Percentiles rank a stretch among this genome's conserved stretches.
These are phyloP conservation scores for Kryptolebias marmoratus DNA, from an alignment of 2,113 vertebrate genomes.

Conservation along the genomic window DNA sequence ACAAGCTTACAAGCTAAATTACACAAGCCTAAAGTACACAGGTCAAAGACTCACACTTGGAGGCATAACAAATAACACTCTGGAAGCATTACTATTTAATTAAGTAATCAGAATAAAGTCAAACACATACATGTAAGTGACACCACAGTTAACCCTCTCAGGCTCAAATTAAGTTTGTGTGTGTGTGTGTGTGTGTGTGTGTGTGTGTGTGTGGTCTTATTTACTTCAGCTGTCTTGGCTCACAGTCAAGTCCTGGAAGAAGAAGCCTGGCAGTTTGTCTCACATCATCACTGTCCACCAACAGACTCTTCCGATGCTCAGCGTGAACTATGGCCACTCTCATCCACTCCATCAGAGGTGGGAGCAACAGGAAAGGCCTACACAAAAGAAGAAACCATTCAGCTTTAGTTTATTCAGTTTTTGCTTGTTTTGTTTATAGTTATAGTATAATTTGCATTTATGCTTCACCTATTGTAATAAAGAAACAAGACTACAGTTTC, in stretches of 20 bases:
- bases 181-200: not conserved
- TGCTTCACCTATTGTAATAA: not conserved
- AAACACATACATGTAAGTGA: no score
- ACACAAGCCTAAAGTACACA: no score
- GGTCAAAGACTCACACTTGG: no score
- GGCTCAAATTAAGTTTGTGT: no score
- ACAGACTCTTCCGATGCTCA: conserved; percentile 92
- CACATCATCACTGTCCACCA: conserved; percentile 96
- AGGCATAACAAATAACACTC: no score
- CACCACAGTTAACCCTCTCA: no score
- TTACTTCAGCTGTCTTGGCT: conserved; percentile 95
- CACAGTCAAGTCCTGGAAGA: conserved; percentile 94
- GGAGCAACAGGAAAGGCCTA: conserved; percentile 95
- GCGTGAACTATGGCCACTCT: conserved; percentile 95
- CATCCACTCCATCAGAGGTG: conserved; percentile 99
- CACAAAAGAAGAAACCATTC: not conserved
- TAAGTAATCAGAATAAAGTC: no score
- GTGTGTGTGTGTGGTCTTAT: conserved; percentile 34
- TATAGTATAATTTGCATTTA: no score
- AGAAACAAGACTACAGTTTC: not conserved
- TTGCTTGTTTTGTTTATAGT: not conserved
- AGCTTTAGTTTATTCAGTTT: not conserved
- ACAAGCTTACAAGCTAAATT: no score
- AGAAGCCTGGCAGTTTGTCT: conserved; percentile 92
- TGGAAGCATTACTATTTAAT: no score